phyloP scores from a whole-genome alignment of 1,140 invertebrate genomes.

The Dendrolimus kikuchii region DNA sequence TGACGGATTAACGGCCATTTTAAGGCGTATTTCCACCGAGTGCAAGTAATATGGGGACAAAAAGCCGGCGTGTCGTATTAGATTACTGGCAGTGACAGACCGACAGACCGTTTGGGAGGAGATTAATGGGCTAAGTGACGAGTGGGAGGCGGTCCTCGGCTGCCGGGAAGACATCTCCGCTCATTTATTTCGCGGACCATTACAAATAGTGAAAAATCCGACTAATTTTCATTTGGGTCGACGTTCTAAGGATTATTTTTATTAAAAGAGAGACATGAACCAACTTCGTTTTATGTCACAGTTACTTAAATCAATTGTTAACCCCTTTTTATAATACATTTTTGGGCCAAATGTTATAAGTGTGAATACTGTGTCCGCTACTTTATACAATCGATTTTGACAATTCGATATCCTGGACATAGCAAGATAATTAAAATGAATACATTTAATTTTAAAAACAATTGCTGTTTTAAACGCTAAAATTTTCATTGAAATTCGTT shows the following conservation, averaged over 20 bases:
- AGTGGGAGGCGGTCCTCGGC: constrained; percentile 49
- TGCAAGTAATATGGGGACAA: constrained; percentile 56
- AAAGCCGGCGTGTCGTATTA: constrained; percentile 68
- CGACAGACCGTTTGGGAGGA: constrained; percentile 49
- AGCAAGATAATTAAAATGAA: too few species aligned
- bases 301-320: too few species aligned
- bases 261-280: too few species aligned
- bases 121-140: constrained; percentile 68
- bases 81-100: constrained; percentile 66
- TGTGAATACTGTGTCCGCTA: too few species aligned
- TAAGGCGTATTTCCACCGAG: constrained; percentile 44
- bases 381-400: too few species aligned
- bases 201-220: constrained; percentile 43
- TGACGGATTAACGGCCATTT: constrained; percentile 52
- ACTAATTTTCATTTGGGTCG: constrained; percentile 30
- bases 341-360: too few species aligned
- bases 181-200: constrained; percentile 45
- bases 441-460: too few species aligned
- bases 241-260: neutral
- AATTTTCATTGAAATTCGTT: too few species aligned
- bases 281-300: too few species aligned
- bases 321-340: too few species aligned
- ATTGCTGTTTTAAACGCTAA: too few species aligned
- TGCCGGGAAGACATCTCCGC: constrained; percentile 33
- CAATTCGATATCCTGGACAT: too few species aligned